phyloP scores from a whole-genome alignment of 2,113 vertebrate species.

The Apaloderma vittatum region DNA sequence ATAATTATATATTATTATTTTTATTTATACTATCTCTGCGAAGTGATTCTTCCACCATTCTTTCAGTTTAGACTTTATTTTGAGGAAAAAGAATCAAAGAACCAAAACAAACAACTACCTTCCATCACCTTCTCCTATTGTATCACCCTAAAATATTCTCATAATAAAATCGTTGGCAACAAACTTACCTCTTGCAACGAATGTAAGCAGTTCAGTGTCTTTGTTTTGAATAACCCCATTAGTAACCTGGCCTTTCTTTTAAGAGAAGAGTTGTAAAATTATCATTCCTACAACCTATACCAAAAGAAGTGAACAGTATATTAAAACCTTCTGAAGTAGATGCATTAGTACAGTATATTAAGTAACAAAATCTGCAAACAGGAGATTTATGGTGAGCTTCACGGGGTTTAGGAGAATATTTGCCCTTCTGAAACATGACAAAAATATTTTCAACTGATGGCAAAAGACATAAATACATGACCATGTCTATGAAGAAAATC shows the following conservation, averaged over 20 bases:
- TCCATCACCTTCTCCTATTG: not conserved
- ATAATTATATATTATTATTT: not conserved
- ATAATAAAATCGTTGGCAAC: not conserved
- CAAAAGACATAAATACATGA: not conserved
- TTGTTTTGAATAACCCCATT: not conserved
- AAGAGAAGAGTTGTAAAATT: not conserved
- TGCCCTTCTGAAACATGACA: not conserved
- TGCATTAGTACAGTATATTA: not conserved
- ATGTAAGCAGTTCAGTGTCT: not conserved
- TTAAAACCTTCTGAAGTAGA: not conserved
- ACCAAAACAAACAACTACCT: not conserved
- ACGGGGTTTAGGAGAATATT: not conserved
- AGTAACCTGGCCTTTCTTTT: not conserved
- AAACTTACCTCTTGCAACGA: not conserved
- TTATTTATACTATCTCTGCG: not conserved
- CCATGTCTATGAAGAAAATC: not conserved
- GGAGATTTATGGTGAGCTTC: not conserved
- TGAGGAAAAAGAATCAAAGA: not conserved
- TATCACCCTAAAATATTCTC: not conserved
- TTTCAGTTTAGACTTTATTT: not conserved
- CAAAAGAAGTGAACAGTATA: not conserved
- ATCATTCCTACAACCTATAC: not conserved
- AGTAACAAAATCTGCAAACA: not conserved
- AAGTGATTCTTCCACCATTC: not conserved
- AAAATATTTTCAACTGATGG: not conserved